Base-by-base conservation (phyloP, 1,140 invertebrate species). In the Conus ventricosus region DNA sequence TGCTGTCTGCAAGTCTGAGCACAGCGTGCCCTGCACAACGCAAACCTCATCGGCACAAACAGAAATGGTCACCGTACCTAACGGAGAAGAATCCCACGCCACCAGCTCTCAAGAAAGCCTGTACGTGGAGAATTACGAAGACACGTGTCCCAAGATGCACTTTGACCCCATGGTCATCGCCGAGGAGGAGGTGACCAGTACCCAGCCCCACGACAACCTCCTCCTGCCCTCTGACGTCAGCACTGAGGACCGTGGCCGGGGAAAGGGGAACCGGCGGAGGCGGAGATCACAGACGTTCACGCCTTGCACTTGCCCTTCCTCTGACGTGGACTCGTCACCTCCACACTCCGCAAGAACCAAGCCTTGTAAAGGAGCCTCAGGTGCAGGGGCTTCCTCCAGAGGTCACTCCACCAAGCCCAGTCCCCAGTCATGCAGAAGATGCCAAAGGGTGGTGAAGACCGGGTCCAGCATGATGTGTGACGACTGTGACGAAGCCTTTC, bases 141-240 rank as follows among this genome's bases (percentile, higher is more conserved):
- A 84, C 82, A n/a, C 23, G 55, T 63, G 25, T 25, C 82, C 82
- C 13, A 54, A 71, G 23, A 8, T 71, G 17, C 51, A 78, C 17
- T 87, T 87, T 53, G 85, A 87, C 53, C 85, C 85, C 4, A 20
- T 87, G 51, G 71, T 75, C 85, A 87, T 87, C 85, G 85, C 23
- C 7, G 85, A 78, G 51, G 85, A 87, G n/a, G 85, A 87, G 17
- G 85, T 87, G 20, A 76, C 71, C 20, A 87, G 85, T 53, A 55
- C 71, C 6, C 63, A 67, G 84, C 51, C 71, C 11, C 83, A 60
- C 5, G 57, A 84, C 53, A 6, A 55, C 2, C 1, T 55, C n/a
- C 11, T 55, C 5, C n/a, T 15, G 17, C 8, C 57, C 57, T 11
- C 57, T 60, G 57, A 60, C 57, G 57, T 60, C 57, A 60, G 57